A percentile compares a stretch with the other conserved stretches of the same genome.
Conservation (phyloP, 2,888 invertebrate genomes). For the Drosophila longiperda region DNA sequence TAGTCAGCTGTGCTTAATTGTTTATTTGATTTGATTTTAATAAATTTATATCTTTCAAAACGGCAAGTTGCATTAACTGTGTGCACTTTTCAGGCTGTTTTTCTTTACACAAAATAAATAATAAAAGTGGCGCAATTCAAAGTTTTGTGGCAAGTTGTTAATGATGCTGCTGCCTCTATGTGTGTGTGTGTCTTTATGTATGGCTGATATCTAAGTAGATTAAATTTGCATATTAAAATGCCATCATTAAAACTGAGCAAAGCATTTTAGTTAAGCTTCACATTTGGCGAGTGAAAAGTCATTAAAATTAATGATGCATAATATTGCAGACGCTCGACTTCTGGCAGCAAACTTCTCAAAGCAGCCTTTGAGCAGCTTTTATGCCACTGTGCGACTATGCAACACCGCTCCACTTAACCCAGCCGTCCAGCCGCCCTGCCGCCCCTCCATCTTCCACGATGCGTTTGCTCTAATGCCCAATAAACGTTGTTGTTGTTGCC, state of each 20-base stretch:
- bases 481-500: conserved; percentile 9
- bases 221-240: conserved; percentile 45
- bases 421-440: neutral
- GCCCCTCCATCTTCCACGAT: neutral
- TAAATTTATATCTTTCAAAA: conserved; percentile 2
- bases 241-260: conserved; percentile 53
- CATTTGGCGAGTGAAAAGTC: conserved; percentile 51
- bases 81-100: conserved; percentile 20
- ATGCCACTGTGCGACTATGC: neutral
- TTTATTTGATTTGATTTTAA: neutral
- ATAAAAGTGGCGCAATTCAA: conserved; percentile 11
- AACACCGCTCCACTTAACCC: neutral
- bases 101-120: neutral
- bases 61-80: neutral
- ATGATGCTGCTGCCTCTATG: conserved; percentile 29
- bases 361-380: conserved; percentile 9
- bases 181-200: neutral
- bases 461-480: conserved; percentile 29
- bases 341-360: neutral
- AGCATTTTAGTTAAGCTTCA: conserved; percentile 42
- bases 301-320: conserved; percentile 78
- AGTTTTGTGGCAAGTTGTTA: conserved; percentile 51
- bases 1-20: neutral
- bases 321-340: conserved; percentile 14
- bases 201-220: conserved; percentile 8